Evolutionary conservation across 2,113 vertebrate genomes (phyloP).

Genomic region (Fulica atra): DNA sequence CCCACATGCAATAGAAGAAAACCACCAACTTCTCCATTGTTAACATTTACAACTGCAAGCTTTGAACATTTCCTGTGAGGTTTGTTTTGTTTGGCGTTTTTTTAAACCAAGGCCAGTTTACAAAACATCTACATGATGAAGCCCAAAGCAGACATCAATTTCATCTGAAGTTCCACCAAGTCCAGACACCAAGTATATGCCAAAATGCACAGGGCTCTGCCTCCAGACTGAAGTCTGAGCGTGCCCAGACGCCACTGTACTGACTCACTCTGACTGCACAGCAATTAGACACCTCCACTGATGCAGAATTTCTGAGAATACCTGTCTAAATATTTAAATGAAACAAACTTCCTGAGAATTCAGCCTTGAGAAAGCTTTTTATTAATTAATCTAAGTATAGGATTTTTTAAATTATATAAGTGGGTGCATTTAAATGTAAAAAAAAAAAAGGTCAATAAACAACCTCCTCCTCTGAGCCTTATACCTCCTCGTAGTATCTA

Average conservation of each 20-base stretch:
- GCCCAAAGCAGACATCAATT: neutral
- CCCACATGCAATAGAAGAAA: neutral
- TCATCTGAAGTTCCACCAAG: neutral
- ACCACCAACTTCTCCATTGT: neutral
- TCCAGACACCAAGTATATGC: neutral
- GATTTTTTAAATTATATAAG: neutral
- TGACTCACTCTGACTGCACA: neutral
- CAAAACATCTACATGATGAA: neutral
- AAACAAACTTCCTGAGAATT: neutral
- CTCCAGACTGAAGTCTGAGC: neutral
- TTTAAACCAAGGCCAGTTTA: neutral
- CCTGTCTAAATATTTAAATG: constrained; percentile 23
- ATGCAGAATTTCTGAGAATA: neutral
- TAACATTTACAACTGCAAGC: neutral
- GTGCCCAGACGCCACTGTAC: neutral
- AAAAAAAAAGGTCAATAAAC: neutral
- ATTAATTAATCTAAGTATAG: neutral
- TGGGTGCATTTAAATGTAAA: neutral
- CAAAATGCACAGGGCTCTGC: neutral
- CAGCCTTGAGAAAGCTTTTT: neutral
- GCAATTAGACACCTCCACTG: constrained; percentile 13
- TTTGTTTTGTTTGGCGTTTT: too few species aligned
- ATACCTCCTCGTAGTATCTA: constrained; percentile 95
- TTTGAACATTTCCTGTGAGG: neutral
- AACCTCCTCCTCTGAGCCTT: neutral